These are phyloP conservation scores for Lates calcarifer DNA, from an alignment of 2,113 vertebrate species.

Conservation along the genomic window DNA sequence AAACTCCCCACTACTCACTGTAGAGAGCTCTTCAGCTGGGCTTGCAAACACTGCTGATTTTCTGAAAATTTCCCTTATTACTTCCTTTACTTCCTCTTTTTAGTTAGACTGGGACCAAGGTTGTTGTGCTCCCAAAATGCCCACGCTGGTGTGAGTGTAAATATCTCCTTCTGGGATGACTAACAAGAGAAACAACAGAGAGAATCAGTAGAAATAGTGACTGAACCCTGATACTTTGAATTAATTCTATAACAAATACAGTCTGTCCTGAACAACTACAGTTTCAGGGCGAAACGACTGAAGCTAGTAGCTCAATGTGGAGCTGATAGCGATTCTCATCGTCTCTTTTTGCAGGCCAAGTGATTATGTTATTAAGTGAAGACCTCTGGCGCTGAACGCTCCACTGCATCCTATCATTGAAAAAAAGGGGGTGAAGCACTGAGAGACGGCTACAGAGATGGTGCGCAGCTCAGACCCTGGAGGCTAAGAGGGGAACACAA, in stretches of 20 bases:
- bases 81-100: neutral
- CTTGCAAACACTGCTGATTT: slow-evolving; percentile 26
- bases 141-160: neutral
- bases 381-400: slow-evolving; percentile 54
- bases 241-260: slow-evolving; percentile 14
- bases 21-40: slow-evolving; percentile 15
- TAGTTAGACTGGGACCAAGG: no score
- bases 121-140: neutral
- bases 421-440: slow-evolving; percentile 27
- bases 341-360: slow-evolving; percentile 23
- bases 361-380: slow-evolving; percentile 40
- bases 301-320: slow-evolving; percentile 1
- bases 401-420: slow-evolving; percentile 33
- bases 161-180: neutral
- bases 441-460: slow-evolving; percentile 6
- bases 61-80: neutral
- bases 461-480: slow-evolving; percentile 40
- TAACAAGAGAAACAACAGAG: neutral
- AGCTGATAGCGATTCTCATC: slow-evolving; percentile 7
- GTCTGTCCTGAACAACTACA: neutral
- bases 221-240: neutral
- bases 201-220: neutral
- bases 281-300: slow-evolving; percentile 4
- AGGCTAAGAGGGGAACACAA: slow-evolving; percentile 42
- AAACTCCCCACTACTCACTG: neutral